Percentiles rank a stretch among this genome's conserved stretches.
Evolutionary conservation across 2,113 vertebrate species (phyloP).

Genomic region (Sinocyclocheilus anshuiensis): DNA sequence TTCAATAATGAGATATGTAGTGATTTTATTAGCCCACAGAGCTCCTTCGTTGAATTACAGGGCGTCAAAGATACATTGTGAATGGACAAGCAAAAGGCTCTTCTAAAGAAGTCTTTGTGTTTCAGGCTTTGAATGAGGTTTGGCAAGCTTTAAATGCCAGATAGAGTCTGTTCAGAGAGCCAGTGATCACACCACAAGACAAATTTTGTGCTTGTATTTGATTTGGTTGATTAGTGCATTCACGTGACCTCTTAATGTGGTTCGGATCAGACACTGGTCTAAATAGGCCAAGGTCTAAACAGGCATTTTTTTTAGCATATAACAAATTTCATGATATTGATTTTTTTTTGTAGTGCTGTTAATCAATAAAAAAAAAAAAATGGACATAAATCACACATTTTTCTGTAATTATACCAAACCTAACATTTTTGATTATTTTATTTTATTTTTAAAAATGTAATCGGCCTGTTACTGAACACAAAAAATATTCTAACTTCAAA

Average conservation of each 20-base stretch:
- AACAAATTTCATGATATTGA: too few relatives aligned
- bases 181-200: not conserved
- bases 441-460: too few relatives aligned
- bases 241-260: not conserved
- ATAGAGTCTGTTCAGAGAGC: not conserved
- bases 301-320: too few relatives aligned
- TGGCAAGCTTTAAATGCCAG: slow-evolving; percentile 53
- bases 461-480: too few relatives aligned
- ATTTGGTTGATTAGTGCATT: not conserved
- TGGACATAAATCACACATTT: too few relatives aligned
- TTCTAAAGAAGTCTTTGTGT: slow-evolving; percentile 35
- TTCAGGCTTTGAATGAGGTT: slow-evolving; percentile 17
- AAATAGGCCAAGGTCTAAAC: too few relatives aligned
- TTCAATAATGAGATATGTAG: slow-evolving; percentile 15
- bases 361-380: too few relatives aligned
- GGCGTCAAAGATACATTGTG: not conserved
- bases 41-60: slow-evolving; percentile 16
- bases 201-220: not conserved
- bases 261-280: not conserved
- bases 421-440: too few relatives aligned
- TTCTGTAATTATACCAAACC: too few relatives aligned
- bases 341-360: too few relatives aligned
- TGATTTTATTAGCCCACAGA: slow-evolving; percentile 15
- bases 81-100: slow-evolving; percentile 19
- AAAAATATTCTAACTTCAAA: too few relatives aligned